Base-by-base conservation (phyloP, 2,797 vertebrate species). In the Delichon dasypus region DNA sequence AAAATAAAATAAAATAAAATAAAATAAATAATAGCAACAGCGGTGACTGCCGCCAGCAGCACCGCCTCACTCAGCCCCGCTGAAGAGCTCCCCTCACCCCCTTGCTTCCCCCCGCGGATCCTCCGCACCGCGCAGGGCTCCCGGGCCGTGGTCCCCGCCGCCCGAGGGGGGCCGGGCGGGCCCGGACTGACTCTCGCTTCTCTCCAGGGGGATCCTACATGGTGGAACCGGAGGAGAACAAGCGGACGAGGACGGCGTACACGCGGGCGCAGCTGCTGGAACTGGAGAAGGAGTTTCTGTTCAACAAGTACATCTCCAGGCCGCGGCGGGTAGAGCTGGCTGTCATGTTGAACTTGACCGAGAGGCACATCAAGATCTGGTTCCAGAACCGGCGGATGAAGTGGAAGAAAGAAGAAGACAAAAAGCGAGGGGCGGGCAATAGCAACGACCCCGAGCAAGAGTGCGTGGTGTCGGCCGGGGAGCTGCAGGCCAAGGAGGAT, bases 341-440 rank as follows among this genome's bases (percentile, higher is more conserved):
- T 3, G 98, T 99, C 71, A 99, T 99, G 94, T 98, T 99, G 78
- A 99, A 99, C 98, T 98, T 99, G 96, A 99, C 99, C 40, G 99
- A 99, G 97, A 98, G 99, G 19, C 99, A 99, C 97, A 99, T 99
- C 96, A 99, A 99, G 97, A 99, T 99, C 60, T 99, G 99, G 99
- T 99, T 99, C 97, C 99, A 99, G 97, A 99, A 99, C 94, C 98
- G 99, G 34, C 98, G 99, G 66, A 99, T 99, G 99, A 99, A 99
- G 96, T 99, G 99, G 99, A 99, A 99, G 95, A 99, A 99, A 57
- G 99, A 99, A 95, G 99, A 99, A 95, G 99, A 99, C 96, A 99
- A 99, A 92, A 98, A 99, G 88, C 97, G 98, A 90, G 97, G 97
- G 13, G 78, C 88, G 0, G 47, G 81, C 9, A 90, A 93, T 20